phyloP scores from a whole-genome alignment of 2,113 vertebrate genomes.

The Pomatostomus ruficeps region DNA sequence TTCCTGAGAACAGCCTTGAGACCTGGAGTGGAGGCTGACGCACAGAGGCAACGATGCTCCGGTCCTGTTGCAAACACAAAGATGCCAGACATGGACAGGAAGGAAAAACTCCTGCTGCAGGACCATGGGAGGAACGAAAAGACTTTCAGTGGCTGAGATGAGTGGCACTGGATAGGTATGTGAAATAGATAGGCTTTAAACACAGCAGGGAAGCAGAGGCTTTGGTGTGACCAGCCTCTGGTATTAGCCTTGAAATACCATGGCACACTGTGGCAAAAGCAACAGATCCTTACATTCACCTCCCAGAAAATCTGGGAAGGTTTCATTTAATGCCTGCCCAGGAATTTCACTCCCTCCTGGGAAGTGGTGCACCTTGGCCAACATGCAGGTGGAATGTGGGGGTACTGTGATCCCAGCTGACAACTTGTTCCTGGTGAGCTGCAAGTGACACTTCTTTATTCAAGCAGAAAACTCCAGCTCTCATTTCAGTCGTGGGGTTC shows the following conservation, averaged over 20 bases:
- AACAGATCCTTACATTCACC: neutral
- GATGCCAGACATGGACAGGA: neutral
- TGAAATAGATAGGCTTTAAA: neutral
- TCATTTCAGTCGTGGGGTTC: neutral
- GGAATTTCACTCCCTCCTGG: neutral
- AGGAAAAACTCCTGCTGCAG: neutral
- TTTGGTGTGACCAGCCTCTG: neutral
- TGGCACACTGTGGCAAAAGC: neutral
- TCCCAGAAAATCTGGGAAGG: neutral
- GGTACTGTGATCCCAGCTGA: neutral
- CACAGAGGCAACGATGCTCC: neutral
- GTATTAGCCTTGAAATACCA: neutral
- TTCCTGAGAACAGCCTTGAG: neutral
- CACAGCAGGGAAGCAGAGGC: neutral
- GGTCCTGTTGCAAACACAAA: neutral
- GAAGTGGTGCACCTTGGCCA: neutral
- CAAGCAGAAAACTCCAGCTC: neutral
- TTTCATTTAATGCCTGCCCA: neutral
- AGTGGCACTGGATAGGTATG: neutral
- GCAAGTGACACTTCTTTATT: neutral
- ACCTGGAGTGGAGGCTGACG: rapidly evolving
- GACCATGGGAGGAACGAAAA: neutral
- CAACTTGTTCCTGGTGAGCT: neutral
- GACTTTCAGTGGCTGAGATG: neutral
- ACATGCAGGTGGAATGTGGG: neutral